Evolutionary conservation across 2,888 invertebrate genomes (phyloP).

Genomic region (Clitarchus hookeri): DNA sequence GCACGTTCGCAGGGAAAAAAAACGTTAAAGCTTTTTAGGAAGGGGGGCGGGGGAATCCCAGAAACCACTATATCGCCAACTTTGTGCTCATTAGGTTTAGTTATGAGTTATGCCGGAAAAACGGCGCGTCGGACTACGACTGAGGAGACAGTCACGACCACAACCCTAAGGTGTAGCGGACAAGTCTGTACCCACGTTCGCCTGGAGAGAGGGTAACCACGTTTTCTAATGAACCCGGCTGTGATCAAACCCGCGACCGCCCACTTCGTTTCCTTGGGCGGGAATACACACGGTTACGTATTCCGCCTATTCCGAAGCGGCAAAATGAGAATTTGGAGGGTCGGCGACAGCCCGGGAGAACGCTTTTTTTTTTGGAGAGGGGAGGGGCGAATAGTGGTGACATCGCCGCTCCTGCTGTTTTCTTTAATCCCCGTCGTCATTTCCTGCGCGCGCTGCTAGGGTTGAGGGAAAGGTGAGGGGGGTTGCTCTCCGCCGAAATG

Average conservation of each 20-base stretch:
- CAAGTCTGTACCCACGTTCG: too few relatives aligned
- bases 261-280: not conserved
- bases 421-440: slow-evolving; percentile 14
- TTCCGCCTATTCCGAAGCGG: not conserved
- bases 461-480: not conserved
- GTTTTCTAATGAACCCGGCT: not conserved
- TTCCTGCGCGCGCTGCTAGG: not conserved
- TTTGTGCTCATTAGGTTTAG: too few relatives aligned
- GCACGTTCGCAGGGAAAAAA: too few relatives aligned
- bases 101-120: too few relatives aligned
- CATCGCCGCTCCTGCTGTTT: not conserved
- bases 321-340: not conserved
- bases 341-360: not conserved
- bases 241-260: not conserved
- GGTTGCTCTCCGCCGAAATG: not conserved
- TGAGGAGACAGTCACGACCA: too few relatives aligned
- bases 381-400: not conserved
- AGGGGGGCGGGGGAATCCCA: too few relatives aligned
- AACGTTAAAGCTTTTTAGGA: too few relatives aligned
- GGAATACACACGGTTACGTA: not conserved
- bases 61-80: too few relatives aligned
- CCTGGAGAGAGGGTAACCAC: not conserved
- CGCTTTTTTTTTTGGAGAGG: not conserved
- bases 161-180: too few relatives aligned
- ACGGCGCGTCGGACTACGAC: too few relatives aligned